phyloP scores from a whole-genome alignment of 2,888 invertebrate genomes.

The Neocrepidodera transversa region DNA sequence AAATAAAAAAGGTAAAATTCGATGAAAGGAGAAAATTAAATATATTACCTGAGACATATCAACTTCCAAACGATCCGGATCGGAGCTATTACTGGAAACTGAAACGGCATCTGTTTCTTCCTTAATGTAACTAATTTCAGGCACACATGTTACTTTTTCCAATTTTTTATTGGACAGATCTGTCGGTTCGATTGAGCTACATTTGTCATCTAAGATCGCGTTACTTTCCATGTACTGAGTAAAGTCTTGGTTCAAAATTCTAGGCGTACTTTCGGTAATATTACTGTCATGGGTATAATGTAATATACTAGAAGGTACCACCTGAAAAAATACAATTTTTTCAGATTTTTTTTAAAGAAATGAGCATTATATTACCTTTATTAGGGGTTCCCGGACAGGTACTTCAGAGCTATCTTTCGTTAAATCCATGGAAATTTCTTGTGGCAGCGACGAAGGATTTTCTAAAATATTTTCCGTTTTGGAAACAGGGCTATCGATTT shows the following conservation, averaged over 20 bases:
- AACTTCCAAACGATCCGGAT: constrained; percentile 77
- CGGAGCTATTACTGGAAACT: constrained; percentile 74
- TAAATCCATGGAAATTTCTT: constrained; percentile 14
- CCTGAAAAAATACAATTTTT: constrained; percentile 25
- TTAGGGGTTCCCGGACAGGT: constrained; percentile 30
- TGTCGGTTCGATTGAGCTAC: constrained; percentile 52
- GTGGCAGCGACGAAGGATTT: background rate
- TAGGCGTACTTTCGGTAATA: background rate
- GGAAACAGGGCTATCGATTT: background rate
- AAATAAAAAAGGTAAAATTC: background rate
- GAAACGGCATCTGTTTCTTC: constrained; percentile 53
- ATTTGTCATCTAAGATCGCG: background rate
- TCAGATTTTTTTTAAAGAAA: too few relatives aligned
- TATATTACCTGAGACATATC: constrained; percentile 65
- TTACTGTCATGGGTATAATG: constrained; percentile 33
- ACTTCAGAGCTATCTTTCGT: constrained; percentile 9
- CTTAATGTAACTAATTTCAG: constrained; percentile 58
- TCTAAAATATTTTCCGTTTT: constrained; percentile 1
- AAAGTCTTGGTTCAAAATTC: constrained; percentile 9
- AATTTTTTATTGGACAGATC: constrained; percentile 57
- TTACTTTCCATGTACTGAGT: constrained; percentile 11
- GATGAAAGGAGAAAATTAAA: background rate
- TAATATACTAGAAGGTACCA: constrained; percentile 37
- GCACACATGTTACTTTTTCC: constrained; percentile 58
- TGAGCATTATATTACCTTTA: too few relatives aligned